phyloP scores from a whole-genome alignment of 2,113 vertebrate species.

The Antennarius striatus region DNA sequence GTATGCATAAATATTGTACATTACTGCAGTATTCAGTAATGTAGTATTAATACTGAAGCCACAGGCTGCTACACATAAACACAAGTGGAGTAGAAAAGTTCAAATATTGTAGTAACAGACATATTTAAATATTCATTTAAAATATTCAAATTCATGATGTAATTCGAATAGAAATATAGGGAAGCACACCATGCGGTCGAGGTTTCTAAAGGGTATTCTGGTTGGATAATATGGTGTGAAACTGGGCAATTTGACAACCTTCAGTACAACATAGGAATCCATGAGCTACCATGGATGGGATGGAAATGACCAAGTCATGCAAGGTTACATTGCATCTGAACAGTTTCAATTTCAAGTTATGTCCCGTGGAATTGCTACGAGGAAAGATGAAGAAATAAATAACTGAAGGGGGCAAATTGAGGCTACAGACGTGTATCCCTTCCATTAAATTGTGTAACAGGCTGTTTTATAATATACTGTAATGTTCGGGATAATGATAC shows the following conservation, averaged over 20 bases:
- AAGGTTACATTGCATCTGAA: conserved; percentile 38
- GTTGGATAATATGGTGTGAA: conserved; percentile 11
- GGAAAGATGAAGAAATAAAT: conserved; percentile 2
- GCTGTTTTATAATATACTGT: not conserved
- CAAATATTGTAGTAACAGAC: too few species aligned
- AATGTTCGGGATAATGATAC: not conserved
- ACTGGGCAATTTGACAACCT: conserved; percentile 37
- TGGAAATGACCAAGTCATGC: conserved; percentile 39
- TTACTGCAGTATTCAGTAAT: too few species aligned
- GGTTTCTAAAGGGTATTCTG: not conserved
- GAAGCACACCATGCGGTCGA: too few species aligned
- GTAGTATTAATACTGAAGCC: too few species aligned
- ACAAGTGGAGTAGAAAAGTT: too few species aligned
- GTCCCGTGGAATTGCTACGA: conserved; percentile 13
- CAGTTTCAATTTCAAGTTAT: conserved; percentile 29
- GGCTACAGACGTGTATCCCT: not conserved
- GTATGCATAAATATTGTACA: too few species aligned
- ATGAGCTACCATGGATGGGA: conserved; percentile 35
- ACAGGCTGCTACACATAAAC: too few species aligned
- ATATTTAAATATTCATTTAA: not conserved
- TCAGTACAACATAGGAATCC: conserved; percentile 35
- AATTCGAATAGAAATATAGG: not conserved
- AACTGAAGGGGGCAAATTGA: conserved; percentile 1
- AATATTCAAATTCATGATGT: not conserved
- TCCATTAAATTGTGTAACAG: not conserved